Evolutionary conservation across 2,888 invertebrate genomes (phyloP).

Genomic region (Parapristionchus giblindavisi): DNA sequence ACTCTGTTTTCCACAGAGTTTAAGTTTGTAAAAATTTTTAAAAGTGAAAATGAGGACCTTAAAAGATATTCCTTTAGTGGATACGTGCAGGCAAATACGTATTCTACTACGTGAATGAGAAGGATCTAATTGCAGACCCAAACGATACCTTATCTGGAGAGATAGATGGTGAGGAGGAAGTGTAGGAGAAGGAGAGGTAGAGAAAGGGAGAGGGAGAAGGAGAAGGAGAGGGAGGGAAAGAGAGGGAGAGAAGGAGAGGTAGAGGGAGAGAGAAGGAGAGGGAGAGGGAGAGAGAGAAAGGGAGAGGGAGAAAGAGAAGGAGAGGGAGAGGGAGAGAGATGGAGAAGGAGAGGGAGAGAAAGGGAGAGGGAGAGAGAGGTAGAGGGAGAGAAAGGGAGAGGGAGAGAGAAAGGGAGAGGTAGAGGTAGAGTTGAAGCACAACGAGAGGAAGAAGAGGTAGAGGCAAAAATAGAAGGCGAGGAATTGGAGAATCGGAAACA

Average conservation of each 20-base stretch:
- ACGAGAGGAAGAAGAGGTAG: no score
- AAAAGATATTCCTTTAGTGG: no score
- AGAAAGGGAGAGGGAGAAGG: not conserved
- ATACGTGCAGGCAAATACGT: no score
- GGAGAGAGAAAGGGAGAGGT: not conserved
- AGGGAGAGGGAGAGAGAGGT: not conserved
- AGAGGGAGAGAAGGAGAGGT: constrained; percentile 11
- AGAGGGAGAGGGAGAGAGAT: not conserved
- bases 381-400: not conserved
- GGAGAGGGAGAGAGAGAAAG: constrained; percentile 20
- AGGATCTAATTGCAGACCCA: no score
- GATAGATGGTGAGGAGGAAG: no score
- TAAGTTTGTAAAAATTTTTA: not conserved
- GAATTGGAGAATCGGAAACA: no score
- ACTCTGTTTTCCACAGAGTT: not conserved
- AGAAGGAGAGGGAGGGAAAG: not conserved
- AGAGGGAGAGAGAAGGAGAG: constrained; percentile 37
- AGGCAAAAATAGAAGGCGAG: no score
- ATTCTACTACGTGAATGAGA: no score
- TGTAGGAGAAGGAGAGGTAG: not conserved
- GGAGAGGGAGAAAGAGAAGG: not conserved
- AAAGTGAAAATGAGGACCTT: constrained; percentile 1
- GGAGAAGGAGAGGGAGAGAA: not conserved
- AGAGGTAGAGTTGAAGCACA: no score
- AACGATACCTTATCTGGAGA: no score